Evolutionary conservation across 2,888 invertebrate genomes (phyloP).

Genomic region (Lycophotia porphyrea): DNA sequence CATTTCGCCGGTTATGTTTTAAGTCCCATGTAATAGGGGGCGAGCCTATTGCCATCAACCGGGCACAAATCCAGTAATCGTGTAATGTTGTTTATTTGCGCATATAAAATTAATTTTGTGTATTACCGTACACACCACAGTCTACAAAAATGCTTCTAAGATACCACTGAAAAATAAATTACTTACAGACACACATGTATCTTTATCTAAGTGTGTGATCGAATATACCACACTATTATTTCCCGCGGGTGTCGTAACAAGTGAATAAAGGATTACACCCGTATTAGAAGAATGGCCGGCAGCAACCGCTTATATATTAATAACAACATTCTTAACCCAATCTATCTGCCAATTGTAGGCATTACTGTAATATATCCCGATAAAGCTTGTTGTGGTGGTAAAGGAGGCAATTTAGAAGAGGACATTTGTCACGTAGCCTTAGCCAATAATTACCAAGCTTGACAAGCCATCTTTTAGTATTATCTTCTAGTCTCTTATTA

Average conservation of each 20-base stretch:
- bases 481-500: conserved; percentile 15
- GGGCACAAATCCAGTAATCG: too few species aligned
- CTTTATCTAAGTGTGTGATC: conserved; percentile 41
- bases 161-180: conserved; percentile 44
- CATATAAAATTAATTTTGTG: conserved; percentile 15
- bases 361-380: conserved; percentile 29
- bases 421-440: conserved; percentile 34
- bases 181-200: conserved; percentile 25
- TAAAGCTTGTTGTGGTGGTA: conserved; percentile 10
- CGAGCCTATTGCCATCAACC: too few species aligned
- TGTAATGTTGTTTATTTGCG: conserved; percentile 14
- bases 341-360: conserved; percentile 39
- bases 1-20: too few species aligned
- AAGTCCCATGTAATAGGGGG: too few species aligned
- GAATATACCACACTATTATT: conserved; percentile 47
- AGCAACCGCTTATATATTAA: conserved; percentile 45
- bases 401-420: conserved; percentile 11
- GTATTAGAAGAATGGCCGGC: conserved; percentile 45
- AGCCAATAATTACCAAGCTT: conserved; percentile 44
- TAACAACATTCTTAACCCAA: conserved; percentile 27
- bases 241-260: conserved; percentile 56
- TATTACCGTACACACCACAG: not conserved
- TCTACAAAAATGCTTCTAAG: conserved; percentile 13
- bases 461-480: conserved; percentile 27
- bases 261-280: conserved; percentile 58